Conservation (phyloP, 2,797 vertebrate species). For the Graptemys geographica region DNA sequence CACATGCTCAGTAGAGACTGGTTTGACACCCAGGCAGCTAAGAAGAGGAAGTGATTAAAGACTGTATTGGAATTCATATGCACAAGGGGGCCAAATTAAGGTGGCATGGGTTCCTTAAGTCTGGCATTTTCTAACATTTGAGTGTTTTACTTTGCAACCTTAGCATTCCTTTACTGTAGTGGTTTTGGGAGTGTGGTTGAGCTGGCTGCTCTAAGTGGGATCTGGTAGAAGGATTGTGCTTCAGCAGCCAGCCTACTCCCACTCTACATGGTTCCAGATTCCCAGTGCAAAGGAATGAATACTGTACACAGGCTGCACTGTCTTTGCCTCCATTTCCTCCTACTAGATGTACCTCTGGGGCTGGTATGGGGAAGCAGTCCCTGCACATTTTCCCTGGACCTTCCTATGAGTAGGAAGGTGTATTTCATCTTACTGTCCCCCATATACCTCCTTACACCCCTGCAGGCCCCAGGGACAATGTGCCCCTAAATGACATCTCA, state of each 20-base stretch:
- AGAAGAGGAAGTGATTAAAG: constrained; percentile 4
- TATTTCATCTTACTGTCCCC: background rate
- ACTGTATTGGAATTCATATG: background rate
- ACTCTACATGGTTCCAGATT: background rate
- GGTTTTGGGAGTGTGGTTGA: background rate
- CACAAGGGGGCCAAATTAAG: background rate
- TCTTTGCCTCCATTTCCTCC: background rate
- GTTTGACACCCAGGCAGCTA: background rate
- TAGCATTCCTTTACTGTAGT: background rate
- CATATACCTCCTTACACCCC: background rate
- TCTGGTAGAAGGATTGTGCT: background rate
- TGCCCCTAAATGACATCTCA: background rate
- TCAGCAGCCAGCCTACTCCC: background rate
- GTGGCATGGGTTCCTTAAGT: background rate
- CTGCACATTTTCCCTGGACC: background rate
- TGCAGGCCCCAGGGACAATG: background rate
- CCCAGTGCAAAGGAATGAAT: background rate
- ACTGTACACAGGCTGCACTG: background rate
- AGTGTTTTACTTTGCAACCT: background rate
- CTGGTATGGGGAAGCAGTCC: background rate
- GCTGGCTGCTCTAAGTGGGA: background rate
- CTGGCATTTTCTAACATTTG: background rate
- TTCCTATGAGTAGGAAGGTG: no score
- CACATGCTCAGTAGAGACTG: background rate
- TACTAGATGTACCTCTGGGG: background rate